A percentile compares a stretch with the other conserved stretches of the same genome.
Conservation (phyloP, 2,797 vertebrate species). For the Megaceryle alcyon region DNA sequence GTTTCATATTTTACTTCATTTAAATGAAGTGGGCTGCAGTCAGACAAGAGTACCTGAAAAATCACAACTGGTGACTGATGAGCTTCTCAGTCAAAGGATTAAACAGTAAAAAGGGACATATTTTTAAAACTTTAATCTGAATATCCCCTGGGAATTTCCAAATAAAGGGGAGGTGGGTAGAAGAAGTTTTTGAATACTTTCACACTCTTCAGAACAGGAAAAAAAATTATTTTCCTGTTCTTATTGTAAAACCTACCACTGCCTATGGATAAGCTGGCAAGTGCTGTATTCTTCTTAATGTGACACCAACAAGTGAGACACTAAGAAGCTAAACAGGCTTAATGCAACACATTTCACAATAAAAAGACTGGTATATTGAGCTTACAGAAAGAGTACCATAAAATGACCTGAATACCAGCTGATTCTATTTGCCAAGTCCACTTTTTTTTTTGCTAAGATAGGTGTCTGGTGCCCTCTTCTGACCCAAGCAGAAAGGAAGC, state of each 20-base stretch:
- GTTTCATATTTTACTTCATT: background rate
- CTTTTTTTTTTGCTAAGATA: background rate
- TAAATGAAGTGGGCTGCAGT: background rate
- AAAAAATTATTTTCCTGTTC: background rate
- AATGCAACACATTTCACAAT: background rate
- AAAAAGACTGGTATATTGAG: background rate
- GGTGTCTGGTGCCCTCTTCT: conserved; percentile 51
- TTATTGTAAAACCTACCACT: background rate
- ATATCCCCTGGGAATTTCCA: background rate
- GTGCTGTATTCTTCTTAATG: background rate
- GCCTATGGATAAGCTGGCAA: background rate
- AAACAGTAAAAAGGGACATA: background rate
- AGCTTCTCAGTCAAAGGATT: background rate
- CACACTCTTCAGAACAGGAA: background rate
- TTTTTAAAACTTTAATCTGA: background rate
- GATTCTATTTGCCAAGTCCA: background rate
- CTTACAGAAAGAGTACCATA: background rate
- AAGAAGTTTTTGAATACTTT: background rate
- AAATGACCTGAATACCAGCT: background rate
- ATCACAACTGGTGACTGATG: background rate
- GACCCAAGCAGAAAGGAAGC: conserved; percentile 21
- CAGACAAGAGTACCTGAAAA: background rate
- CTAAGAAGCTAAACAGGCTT: background rate
- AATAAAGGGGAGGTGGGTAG: background rate
- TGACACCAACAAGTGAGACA: background rate